phyloP scores from a whole-genome alignment of 1,140 invertebrate species.

The Papilio machaon region DNA sequence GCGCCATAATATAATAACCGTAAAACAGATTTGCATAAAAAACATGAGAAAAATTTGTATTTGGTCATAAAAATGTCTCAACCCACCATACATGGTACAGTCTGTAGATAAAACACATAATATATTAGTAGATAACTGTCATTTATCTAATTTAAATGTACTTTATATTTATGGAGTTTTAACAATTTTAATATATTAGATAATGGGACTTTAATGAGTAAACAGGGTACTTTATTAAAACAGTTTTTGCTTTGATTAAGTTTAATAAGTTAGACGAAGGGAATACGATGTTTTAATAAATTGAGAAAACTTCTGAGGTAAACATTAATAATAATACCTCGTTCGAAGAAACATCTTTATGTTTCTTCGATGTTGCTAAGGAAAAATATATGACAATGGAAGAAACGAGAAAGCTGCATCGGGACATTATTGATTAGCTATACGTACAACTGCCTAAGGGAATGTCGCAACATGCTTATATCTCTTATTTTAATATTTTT shows the following conservation, averaged over 20 bases:
- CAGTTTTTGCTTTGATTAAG: too few species aligned
- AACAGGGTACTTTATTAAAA: too few species aligned
- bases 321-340: too few species aligned
- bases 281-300: too few species aligned
- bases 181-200: too few species aligned
- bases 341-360: too few species aligned
- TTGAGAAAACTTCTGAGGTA: too few species aligned
- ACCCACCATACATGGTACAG: neutral
- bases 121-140: slow-evolving; percentile 5
- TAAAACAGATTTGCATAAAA: slow-evolving; percentile 7
- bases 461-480: neutral
- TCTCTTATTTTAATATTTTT: neutral
- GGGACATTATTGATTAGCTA: neutral
- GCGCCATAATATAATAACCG: slow-evolving; percentile 17
- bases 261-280: too few species aligned
- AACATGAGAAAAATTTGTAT: neutral
- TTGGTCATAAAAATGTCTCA: slow-evolving; percentile 18
- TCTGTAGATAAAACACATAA: neutral
- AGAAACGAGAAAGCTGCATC: neutral
- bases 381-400: neutral
- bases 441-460: neutral
- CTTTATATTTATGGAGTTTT: neutral
- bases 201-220: too few species aligned
- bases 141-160: neutral
- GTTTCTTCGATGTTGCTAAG: neutral